phyloP scores from a whole-genome alignment of 2,888 invertebrate genomes.

The Pecten maximus region DNA sequence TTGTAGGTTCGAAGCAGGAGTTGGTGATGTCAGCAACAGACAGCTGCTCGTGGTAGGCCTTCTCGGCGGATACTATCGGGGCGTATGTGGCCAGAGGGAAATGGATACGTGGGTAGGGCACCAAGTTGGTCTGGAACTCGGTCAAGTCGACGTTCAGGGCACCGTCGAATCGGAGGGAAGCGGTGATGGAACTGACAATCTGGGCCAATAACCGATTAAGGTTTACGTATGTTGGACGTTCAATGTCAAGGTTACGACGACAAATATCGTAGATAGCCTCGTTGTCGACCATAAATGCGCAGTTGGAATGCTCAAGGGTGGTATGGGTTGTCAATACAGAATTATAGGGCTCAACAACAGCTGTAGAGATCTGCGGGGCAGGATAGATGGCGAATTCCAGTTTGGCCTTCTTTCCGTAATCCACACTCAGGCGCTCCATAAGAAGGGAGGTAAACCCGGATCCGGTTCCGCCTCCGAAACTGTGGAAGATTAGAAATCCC shows the following conservation, averaged over 20 bases:
- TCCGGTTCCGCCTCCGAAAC: constrained; percentile 70
- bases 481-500: constrained; percentile 81
- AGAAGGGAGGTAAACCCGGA: constrained; percentile 90
- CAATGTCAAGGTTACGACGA: constrained; percentile 91
- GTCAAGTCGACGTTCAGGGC: constrained; percentile 83
- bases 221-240: constrained; percentile 92
- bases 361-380: constrained; percentile 94
- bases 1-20: constrained; percentile 69
- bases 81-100: constrained; percentile 91
- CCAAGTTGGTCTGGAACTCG: constrained; percentile 83
- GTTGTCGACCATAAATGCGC: constrained; percentile 97
- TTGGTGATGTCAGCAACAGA: constrained; percentile 71
- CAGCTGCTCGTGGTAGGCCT: constrained; percentile 70
- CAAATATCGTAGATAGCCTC: constrained; percentile 95
- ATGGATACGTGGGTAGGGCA: constrained; percentile 86
- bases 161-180: constrained; percentile 83
- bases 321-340: constrained; percentile 97
- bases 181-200: constrained; percentile 84
- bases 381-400: constrained; percentile 91
- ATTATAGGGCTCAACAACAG: constrained; percentile 97
- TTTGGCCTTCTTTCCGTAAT: constrained; percentile 86
- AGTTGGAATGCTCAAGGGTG: constrained; percentile 95
- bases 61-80: constrained; percentile 66
- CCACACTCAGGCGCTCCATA: constrained; percentile 92
- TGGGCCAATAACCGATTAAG: constrained; percentile 96